A percentile compares a stretch with the other conserved stretches of the same genome.
These are phyloP conservation scores for Drosophila neonasuta DNA, from an alignment of 2,888 invertebrate genomes.

Conservation along the genomic window DNA sequence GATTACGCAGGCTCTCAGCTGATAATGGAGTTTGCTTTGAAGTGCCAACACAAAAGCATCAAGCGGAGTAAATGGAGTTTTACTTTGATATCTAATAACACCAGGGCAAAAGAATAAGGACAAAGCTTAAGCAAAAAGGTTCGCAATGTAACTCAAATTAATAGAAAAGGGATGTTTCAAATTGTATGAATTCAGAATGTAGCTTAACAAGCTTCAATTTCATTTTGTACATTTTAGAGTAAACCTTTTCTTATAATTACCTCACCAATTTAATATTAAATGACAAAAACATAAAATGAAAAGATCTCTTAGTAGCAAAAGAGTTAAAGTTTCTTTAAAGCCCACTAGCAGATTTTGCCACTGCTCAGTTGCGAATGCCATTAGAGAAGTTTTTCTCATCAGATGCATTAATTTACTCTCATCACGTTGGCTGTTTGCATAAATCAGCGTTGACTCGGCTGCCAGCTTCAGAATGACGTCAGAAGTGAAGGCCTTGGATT, in stretches of 20 bases:
- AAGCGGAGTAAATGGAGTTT: constrained; percentile 2
- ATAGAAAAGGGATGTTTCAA: constrained; percentile 1
- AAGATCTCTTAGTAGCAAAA: not conserved
- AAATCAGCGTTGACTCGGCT: constrained; percentile 48
- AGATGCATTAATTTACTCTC: constrained; percentile 64
- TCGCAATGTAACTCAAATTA: not conserved
- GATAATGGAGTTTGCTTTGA: constrained; percentile 14
- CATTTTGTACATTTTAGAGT: not conserved
- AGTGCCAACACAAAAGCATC: not conserved
- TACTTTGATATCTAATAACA: constrained; percentile 3
- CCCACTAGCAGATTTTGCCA: not conserved
- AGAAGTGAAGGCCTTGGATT: constrained; percentile 31
- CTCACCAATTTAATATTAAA: not conserved
- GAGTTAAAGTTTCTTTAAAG: not conserved
- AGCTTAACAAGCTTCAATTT: not conserved
- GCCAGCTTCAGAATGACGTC: constrained; percentile 2
- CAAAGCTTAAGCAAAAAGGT: constrained; percentile 7
- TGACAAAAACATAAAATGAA: not conserved
- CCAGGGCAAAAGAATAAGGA: not conserved
- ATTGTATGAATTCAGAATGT: not conserved
- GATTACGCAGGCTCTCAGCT: not conserved
- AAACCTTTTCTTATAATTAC: not conserved
- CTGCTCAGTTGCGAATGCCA: constrained; percentile 35
- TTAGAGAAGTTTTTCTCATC: constrained; percentile 49
- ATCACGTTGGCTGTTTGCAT: constrained; percentile 53